A percentile compares a stretch with the other conserved stretches of the same genome.
Conservation (phyloP, 92 coral and sea anemone species). For the Desmophyllum pertusum region DNA sequence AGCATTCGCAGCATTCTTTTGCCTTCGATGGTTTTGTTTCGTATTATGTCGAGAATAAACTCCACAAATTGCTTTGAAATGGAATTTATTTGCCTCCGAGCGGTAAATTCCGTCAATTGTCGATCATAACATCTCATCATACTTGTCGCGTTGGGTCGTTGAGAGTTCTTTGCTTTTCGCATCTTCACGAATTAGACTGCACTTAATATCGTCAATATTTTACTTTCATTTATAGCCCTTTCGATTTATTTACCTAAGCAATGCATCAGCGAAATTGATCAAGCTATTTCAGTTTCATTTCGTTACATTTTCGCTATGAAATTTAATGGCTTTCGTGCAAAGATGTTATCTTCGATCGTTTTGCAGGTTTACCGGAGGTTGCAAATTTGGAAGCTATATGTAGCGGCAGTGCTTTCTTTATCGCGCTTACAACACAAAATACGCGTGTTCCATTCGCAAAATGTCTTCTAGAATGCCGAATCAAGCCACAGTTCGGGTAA, state of each 20-base stretch:
- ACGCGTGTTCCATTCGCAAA: not conserved
- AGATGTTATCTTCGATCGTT: not conserved
- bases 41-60: not conserved
- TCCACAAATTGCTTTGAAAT: not conserved
- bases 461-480: not conserved
- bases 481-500: not conserved
- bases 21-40: not conserved
- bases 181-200: constrained; percentile 15
- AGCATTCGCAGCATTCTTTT: constrained; percentile 15
- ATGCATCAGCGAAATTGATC: not conserved
- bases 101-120: not conserved
- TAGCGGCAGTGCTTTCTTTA: not conserved
- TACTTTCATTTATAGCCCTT: not conserved
- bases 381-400: not conserved
- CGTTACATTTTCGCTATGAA: not conserved
- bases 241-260: constrained; percentile 10
- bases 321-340: not conserved
- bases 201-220: constrained; percentile 21
- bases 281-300: constrained; percentile 7
- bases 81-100: constrained; percentile 8
- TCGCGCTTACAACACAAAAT: not conserved
- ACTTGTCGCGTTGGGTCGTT: not conserved
- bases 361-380: no score
- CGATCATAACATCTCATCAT: not conserved
- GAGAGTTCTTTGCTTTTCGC: constrained; percentile 5